Conservation (phyloP, 2,888 invertebrate species). For the Eristalinus sepulchralis region DNA sequence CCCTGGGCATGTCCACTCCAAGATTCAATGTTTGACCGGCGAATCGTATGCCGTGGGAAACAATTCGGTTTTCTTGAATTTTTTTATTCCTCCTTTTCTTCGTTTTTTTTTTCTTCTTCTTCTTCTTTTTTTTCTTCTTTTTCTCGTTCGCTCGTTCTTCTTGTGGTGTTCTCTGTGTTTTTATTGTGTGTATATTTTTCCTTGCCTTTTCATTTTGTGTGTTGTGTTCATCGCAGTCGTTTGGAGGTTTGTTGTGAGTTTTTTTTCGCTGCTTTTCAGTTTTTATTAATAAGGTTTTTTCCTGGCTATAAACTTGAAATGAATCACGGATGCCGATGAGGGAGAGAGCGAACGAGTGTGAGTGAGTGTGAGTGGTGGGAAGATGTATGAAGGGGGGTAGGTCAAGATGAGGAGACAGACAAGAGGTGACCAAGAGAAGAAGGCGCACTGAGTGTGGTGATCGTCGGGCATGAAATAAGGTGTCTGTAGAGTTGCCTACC, state of each 20-base stretch:
- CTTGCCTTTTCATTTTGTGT: constrained; percentile 93
- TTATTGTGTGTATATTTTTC: constrained; percentile 88
- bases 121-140: constrained; percentile 66
- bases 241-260: constrained; percentile 61
- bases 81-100: constrained; percentile 73
- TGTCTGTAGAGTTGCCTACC: constrained; percentile 70
- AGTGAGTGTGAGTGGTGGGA: constrained; percentile 9
- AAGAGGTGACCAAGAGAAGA: background rate
- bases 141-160: constrained; percentile 78
- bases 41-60: constrained; percentile 82
- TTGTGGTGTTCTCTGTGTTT: constrained; percentile 42
- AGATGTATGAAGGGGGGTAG: constrained; percentile 16
- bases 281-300: constrained; percentile 72
- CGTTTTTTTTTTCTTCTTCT: constrained; percentile 73
- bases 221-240: constrained; percentile 54
- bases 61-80: constrained; percentile 81
- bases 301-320: constrained; percentile 72
- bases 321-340: constrained; percentile 71
- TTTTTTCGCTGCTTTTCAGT: constrained; percentile 68
- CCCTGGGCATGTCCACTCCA: constrained; percentile 65
- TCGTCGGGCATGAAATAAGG: constrained; percentile 67
- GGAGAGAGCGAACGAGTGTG: constrained; percentile 1
- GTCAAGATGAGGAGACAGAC: constrained; percentile 18
- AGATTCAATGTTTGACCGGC: constrained; percentile 81
- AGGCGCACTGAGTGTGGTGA: background rate